phyloP scores from a whole-genome alignment of 1,140 invertebrate genomes.

The Hormaphis cornu region DNA sequence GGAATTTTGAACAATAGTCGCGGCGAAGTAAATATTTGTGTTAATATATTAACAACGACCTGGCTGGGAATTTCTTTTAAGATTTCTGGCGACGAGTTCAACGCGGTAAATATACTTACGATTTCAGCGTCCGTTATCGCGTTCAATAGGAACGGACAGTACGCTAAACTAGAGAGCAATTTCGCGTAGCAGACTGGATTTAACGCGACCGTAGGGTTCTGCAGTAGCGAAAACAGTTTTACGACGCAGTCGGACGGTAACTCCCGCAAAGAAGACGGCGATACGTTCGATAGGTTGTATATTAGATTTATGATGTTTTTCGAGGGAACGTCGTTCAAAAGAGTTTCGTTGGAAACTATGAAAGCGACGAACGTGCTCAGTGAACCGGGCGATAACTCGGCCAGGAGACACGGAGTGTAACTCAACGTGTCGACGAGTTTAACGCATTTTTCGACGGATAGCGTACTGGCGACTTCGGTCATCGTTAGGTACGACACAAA shows the following conservation, averaged over 20 bases:
- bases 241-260: background rate
- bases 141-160: background rate
- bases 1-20: background rate
- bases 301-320: background rate
- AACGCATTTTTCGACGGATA: background rate
- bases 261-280: background rate
- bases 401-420: background rate
- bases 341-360: background rate
- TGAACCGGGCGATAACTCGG: background rate
- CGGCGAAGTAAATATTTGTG: background rate
- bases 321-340: background rate
- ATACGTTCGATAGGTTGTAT: background rate
- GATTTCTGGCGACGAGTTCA: background rate
- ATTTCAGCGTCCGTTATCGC: background rate
- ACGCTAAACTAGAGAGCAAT: background rate
- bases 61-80: background rate
- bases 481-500: background rate
- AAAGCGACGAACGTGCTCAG: background rate
- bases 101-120: background rate
- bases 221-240: background rate
- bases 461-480: background rate
- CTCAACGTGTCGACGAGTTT: background rate
- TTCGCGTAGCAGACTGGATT: too few species aligned
- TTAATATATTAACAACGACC: background rate
- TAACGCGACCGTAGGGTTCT: background rate